Base-by-base conservation (phyloP, 1,140 invertebrate species). In the Liolophura sinensis region DNA sequence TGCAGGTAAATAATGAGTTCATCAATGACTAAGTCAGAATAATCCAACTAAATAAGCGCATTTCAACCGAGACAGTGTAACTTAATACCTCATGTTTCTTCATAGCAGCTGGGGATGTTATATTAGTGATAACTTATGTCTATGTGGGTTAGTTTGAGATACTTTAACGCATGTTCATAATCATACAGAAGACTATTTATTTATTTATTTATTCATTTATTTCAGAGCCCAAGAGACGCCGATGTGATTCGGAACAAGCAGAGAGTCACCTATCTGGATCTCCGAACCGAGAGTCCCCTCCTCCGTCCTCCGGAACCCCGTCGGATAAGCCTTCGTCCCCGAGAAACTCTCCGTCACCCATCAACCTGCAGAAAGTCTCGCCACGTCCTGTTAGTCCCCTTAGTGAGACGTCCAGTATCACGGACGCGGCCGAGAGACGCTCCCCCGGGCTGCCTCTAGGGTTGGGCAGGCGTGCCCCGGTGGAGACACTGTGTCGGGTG, bases 401-500 rank as follows among this genome's bases (percentile, higher is more conserved):
- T 52, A 60, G 55, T 20, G 62, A 66, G 57, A 14, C 50, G 20
- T 54, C 58, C 52, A 66, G 27, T 20, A 16, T 5, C 20, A 18
- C 22, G n/a, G 50, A 22, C 31, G 31, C 31, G 9, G 31, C 31
- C 31, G 31, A 40, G 15, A 24, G 57, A 20, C n/a, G n/a, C 22
- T 25, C 22, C 57, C 22, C 47, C 60, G 63, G 62, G 52, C 72
- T 52, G 49, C 67, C 40, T 47, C 62, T 24, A 20, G 67, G 52
- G 50, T 49, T 27, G 18, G 61, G 40, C 31, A 68, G 61, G 56
- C 66, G 65, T 16, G 73, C 90, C 0, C 90, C 91, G 0, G 87
- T 93, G 5, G 92, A 93, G 77, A 89, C 92, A 16, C 85, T 94
- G 12, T 83, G 91, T 59, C 85, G 90, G 54, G 92, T 96, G 0